phyloP scores from a whole-genome alignment of 2,113 vertebrate genomes.

The Ovibos moschatus region DNA sequence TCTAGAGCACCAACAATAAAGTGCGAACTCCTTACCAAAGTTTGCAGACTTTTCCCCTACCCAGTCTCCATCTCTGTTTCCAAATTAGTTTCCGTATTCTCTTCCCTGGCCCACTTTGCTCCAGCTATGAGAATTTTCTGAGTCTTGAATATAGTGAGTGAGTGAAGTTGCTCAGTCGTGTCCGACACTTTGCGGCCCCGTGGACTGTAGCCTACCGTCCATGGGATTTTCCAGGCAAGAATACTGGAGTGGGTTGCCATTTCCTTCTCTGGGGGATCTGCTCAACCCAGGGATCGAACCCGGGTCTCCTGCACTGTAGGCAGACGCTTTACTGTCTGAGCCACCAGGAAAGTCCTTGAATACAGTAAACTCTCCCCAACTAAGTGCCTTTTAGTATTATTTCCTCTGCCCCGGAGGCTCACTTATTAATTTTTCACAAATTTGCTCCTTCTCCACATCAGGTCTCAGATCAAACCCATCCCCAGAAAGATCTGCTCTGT shows the following conservation, averaged over 20 bases:
- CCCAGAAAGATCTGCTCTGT: neutral
- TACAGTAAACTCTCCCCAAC: neutral
- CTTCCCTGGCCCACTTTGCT: neutral
- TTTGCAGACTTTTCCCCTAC: neutral
- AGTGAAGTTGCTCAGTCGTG: too few relatives aligned
- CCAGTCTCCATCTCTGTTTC: neutral
- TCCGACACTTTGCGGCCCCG: too few relatives aligned
- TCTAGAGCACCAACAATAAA: neutral
- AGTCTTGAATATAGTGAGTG: neutral
- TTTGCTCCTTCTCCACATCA: neutral
- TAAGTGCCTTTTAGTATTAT: neutral
- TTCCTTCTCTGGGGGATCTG: too few relatives aligned
- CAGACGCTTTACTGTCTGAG: too few relatives aligned
- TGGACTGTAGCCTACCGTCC: too few relatives aligned
- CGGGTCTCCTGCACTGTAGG: too few relatives aligned
- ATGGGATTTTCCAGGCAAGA: too few relatives aligned
- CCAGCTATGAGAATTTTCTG: neutral
- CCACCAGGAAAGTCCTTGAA: neutral
- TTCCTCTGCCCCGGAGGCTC: neutral
- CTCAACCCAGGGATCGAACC: too few relatives aligned
- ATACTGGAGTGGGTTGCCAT: too few relatives aligned
- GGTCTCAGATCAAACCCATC: neutral
- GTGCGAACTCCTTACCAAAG: neutral
- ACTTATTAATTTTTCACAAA: neutral
- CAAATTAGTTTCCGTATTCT: neutral